phyloP scores from a whole-genome alignment of 2,888 invertebrate species.

The Drosophila flavopinicola region DNA sequence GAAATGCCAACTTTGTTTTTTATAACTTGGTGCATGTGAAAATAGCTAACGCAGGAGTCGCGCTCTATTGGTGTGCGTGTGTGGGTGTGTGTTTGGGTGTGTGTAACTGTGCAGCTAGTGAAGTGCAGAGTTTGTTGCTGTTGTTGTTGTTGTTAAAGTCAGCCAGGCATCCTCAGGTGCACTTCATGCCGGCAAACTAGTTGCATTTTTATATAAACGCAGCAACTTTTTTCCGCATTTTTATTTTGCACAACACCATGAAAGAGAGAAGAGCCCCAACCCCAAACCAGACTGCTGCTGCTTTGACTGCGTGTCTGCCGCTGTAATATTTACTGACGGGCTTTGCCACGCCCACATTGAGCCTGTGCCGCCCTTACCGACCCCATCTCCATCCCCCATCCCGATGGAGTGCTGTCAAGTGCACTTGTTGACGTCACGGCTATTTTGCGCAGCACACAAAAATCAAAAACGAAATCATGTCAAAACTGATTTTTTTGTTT shows the following conservation, averaged over 20 bases:
- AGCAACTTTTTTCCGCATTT: constrained; percentile 54
- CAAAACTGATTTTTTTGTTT: constrained; percentile 61
- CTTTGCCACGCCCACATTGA: constrained; percentile 31
- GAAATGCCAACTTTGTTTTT: constrained; percentile 57
- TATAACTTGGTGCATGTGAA: constrained; percentile 45
- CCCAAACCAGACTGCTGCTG: background rate
- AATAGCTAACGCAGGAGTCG: constrained; percentile 8
- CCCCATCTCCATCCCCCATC: constrained; percentile 2
- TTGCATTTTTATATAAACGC: constrained; percentile 76
- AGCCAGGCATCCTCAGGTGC: constrained; percentile 49
- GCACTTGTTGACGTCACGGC: constrained; percentile 78
- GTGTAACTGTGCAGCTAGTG: constrained; percentile 39
- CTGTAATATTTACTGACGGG: constrained; percentile 70
- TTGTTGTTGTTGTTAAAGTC: constrained; percentile 16
- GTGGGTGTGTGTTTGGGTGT: constrained; percentile 24
- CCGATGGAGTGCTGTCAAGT: constrained; percentile 69
- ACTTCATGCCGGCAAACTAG: constrained; percentile 61
- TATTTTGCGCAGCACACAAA: constrained; percentile 65
- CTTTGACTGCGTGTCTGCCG: constrained; percentile 55
- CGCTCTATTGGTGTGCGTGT: constrained; percentile 3
- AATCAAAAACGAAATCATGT: constrained; percentile 65
- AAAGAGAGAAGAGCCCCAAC: background rate
- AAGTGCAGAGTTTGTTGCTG: constrained; percentile 17
- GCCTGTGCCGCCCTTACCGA: too few relatives aligned
- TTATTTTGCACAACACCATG: constrained; percentile 33